Percentiles rank a stretch among this genome's conserved stretches.
These are phyloP conservation scores for Agrotis puta DNA, from an alignment of 2,888 invertebrate genomes.

Conservation along the genomic window DNA sequence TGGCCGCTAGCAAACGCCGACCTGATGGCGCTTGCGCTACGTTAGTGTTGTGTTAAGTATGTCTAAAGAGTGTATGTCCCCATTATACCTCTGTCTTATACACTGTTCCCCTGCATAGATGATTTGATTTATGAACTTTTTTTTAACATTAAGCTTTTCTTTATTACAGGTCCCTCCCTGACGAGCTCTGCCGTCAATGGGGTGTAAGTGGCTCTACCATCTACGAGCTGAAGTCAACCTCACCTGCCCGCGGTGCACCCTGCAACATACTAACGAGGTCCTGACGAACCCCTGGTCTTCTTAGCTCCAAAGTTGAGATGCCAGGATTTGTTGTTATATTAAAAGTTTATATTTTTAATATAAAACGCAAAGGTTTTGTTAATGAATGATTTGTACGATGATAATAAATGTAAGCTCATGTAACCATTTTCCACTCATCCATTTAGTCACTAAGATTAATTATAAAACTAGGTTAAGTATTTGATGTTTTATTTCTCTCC, in stretches of 20 bases:
- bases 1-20: too few relatives aligned
- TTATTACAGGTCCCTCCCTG: background rate
- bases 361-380: too few relatives aligned
- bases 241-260: constrained; percentile 53
- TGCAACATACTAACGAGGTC: constrained; percentile 21
- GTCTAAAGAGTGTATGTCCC: too few relatives aligned
- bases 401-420: too few relatives aligned
- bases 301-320: background rate
- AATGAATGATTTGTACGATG: background rate
- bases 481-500: too few relatives aligned
- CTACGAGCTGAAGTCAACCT: constrained; percentile 40
- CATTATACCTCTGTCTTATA: too few relatives aligned
- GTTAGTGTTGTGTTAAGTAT: too few relatives aligned
- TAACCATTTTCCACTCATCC: too few relatives aligned
- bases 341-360: background rate
- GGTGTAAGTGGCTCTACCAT: constrained; percentile 46
- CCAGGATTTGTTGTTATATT: background rate
- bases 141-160: background rate
- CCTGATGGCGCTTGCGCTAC: too few relatives aligned
- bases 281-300: constrained; percentile 14
- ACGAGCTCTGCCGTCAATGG: constrained; percentile 5
- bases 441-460: too few relatives aligned
- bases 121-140: background rate
- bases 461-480: too few relatives aligned
- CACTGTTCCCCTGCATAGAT: too few relatives aligned